Evolutionary conservation across 1,140 invertebrate genomes (phyloP), one percentile per base, ranked within the genome.

Genomic region (Lepidurus packardi): DNA sequence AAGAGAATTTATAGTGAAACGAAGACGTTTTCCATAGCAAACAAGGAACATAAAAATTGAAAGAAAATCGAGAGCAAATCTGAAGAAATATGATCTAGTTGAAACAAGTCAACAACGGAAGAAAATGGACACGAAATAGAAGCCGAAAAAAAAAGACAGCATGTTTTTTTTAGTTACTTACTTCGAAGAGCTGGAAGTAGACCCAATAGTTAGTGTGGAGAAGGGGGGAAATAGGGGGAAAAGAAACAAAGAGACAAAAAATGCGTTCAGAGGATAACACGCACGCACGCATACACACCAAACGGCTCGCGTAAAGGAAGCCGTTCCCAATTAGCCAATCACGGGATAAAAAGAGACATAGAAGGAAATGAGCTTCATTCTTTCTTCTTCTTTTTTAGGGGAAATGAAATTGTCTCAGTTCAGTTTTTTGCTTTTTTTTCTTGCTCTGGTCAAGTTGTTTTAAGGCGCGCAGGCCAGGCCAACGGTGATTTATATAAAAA

Each of bases 181-280:
- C 81, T 82, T 79, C 79, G 81, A 75, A 78, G 78, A 10, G 79
- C 76, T 81, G 77, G 74, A 78, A 77, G 74, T 77, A 75, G 79
- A 79, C 80, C 80, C 81, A 80, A 81, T 77, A 80, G 80, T 78
- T 80, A 76, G 81, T 81, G 78, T 78, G 78, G 80, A 79, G 77
- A 81, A 82, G 80, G 81, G 77, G 34, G 53, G 43, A 73, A 75
- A 78, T 41, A 21, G 43, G 53, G 34, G 44, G 16, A 73, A 74
- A 73, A 78, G 44, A 73, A 74, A 43, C 24, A 74, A 43, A 75
- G 34, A 78, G 13, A 75, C 34, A 76, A 44, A 76, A 76, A 76
- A 76, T 41, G 45, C 43, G 75, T 47, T 76, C 75, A 76, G 43
- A 76, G 45, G 45, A 47, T 44, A 24, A 76, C 75, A 76, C 75